phyloP scores from a whole-genome alignment of 2,797 vertebrate genomes.

The Acrossocheilus fasciatus region DNA sequence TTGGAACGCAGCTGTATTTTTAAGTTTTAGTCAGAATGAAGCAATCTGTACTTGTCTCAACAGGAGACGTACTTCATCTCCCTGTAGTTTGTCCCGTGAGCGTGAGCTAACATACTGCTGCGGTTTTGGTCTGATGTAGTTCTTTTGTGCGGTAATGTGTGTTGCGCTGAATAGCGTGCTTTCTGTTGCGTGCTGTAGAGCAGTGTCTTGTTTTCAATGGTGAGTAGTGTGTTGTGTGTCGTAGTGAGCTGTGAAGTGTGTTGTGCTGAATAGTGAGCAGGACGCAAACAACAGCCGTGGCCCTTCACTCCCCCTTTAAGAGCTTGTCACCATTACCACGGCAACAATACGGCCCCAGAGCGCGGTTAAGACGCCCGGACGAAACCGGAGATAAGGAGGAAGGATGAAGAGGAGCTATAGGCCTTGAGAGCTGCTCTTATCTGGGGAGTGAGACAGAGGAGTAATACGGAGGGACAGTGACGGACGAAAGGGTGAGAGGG shows the following conservation, averaged over 20 bases:
- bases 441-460: constrained; percentile 16
- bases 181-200: constrained; percentile 31
- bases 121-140: constrained; percentile 16
- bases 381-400: constrained; percentile 46
- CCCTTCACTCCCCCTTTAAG: constrained; percentile 44
- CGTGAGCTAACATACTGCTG: background rate
- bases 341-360: constrained; percentile 36
- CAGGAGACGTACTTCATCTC: background rate
- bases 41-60: constrained; percentile 8
- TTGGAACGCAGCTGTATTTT: background rate
- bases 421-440: constrained; percentile 31
- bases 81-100: background rate
- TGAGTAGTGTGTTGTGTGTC: constrained; percentile 46
- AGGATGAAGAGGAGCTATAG: constrained; percentile 37
- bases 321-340: constrained; percentile 44
- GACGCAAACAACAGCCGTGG: constrained; percentile 56
- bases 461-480: constrained; percentile 19
- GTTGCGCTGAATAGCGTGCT: constrained; percentile 25
- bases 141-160: constrained; percentile 45
- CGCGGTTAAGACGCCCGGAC: background rate
- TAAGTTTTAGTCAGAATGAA: background rate
- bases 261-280: constrained; percentile 58
- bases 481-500: constrained; percentile 23
- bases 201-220: constrained; percentile 41
- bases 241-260: constrained; percentile 49